phyloP scores from a whole-genome alignment of 2,888 invertebrate genomes.

The Sphaeridia pumilis region DNA sequence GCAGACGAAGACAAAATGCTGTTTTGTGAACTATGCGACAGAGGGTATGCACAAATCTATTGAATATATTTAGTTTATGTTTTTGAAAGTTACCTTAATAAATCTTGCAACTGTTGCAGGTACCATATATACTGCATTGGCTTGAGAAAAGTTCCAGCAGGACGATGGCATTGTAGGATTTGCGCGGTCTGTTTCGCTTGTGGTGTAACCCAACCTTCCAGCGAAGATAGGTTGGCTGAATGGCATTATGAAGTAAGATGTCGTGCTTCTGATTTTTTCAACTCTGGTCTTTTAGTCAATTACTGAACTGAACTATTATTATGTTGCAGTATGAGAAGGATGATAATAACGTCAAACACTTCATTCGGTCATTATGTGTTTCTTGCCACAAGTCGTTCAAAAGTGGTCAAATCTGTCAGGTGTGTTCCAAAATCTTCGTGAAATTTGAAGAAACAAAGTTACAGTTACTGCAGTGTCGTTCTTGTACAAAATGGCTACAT shows the following conservation, averaged over 20 bases:
- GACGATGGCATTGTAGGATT: slow-evolving; percentile 78
- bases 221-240: slow-evolving; percentile 38
- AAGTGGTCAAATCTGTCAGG: slow-evolving; percentile 60
- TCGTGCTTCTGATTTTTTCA: neutral
- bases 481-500: slow-evolving; percentile 46
- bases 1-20: slow-evolving; percentile 83
- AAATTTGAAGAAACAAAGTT: slow-evolving; percentile 44
- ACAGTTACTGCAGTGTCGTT: slow-evolving; percentile 44
- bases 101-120: slow-evolving; percentile 36
- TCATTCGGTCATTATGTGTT: slow-evolving; percentile 51
- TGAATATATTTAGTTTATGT: neutral
- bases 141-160: slow-evolving; percentile 62
- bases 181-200: slow-evolving; percentile 55
- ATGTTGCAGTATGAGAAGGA: slow-evolving; percentile 42
- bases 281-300: neutral
- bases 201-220: slow-evolving; percentile 43
- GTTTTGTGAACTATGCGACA: slow-evolving; percentile 87
- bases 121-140: slow-evolving; percentile 88
- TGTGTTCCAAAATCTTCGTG: slow-evolving; percentile 54
- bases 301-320: neutral
- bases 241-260: slow-evolving; percentile 44
- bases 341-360: slow-evolving; percentile 43
- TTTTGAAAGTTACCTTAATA: neutral
- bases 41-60: slow-evolving; percentile 48
- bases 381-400: slow-evolving; percentile 56